Evolutionary conservation across 1,140 invertebrate species (phyloP).

Genomic region (Cyphomyrmex costatus): DNA sequence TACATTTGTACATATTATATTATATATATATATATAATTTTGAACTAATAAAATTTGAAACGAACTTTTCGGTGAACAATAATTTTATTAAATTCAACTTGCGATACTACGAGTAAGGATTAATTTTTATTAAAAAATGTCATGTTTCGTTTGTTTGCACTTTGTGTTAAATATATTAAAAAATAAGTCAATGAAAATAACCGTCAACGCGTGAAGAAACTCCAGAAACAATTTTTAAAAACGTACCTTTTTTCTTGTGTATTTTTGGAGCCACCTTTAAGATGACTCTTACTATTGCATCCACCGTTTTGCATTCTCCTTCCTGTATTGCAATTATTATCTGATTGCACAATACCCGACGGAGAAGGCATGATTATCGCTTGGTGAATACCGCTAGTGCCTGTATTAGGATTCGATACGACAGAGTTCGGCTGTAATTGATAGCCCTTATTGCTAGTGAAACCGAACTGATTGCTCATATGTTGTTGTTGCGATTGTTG

Average conservation of each 20-base stretch:
- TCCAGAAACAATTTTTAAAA: not conserved
- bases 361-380: constrained; percentile 76
- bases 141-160: not conserved
- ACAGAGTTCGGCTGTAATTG: constrained; percentile 78
- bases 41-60: too few species aligned
- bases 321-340: constrained; percentile 72
- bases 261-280: constrained; percentile 81
- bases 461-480: constrained; percentile 74
- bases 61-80: too few species aligned
- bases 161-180: too few species aligned
- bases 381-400: constrained; percentile 71
- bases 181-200: not conserved
- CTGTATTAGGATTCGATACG: constrained; percentile 15
- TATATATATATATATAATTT: too few species aligned
- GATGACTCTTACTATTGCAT: constrained; percentile 84
- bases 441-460: constrained; percentile 81
- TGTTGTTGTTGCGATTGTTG: constrained; percentile 70
- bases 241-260: constrained; percentile 83
- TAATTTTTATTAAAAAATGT: not conserved
- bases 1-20: too few species aligned
- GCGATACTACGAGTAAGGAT: not conserved
- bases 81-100: not conserved
- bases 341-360: constrained; percentile 76
- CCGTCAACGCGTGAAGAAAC: not conserved
- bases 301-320: constrained; percentile 82